phyloP scores from a whole-genome alignment of 2,113 vertebrate genomes.

The Rana temporaria region DNA sequence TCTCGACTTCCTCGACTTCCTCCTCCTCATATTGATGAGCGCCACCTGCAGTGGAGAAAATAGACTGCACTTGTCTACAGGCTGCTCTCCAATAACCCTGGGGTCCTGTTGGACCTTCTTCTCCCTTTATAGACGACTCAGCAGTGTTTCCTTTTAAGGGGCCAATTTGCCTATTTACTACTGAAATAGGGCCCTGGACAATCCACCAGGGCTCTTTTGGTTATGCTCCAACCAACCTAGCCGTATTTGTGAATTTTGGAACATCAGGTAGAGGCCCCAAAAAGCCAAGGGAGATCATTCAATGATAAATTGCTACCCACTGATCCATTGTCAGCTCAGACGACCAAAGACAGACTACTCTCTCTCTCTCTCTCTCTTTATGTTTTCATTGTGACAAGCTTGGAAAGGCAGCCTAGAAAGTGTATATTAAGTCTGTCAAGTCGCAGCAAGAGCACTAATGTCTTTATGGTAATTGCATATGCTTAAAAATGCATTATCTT shows the following conservation, averaged over 20 bases:
- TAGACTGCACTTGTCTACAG: too few species aligned
- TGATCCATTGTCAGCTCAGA: conserved; percentile 60
- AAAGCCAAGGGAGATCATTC: conserved; percentile 56
- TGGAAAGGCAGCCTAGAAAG: conserved; percentile 65
- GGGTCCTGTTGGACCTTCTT: too few species aligned
- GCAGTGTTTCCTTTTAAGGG: too few species aligned
- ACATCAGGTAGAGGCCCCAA: conserved; percentile 45
- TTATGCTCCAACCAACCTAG: too few species aligned
- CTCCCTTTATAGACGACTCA: too few species aligned
- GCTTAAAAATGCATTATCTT: conserved; percentile 75
- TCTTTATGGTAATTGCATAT: conserved; percentile 71
- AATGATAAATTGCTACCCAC: conserved; percentile 53
- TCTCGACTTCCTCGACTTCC: too few species aligned
- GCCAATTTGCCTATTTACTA: too few species aligned
- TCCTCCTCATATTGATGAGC: too few species aligned
- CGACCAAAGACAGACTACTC: not conserved
- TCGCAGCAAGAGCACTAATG: conserved; percentile 61
- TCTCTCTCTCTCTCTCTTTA: not conserved
- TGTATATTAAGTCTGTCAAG: conserved; percentile 60
- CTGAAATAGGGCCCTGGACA: too few species aligned
- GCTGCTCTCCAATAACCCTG: too few species aligned
- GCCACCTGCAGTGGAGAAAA: too few species aligned
- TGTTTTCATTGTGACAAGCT: conserved; percentile 59
- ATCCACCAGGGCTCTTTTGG: too few species aligned
- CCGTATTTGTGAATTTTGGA: conserved; percentile 46